phyloP scores from a whole-genome alignment of 2,888 invertebrate species.

The Tipula unca region DNA sequence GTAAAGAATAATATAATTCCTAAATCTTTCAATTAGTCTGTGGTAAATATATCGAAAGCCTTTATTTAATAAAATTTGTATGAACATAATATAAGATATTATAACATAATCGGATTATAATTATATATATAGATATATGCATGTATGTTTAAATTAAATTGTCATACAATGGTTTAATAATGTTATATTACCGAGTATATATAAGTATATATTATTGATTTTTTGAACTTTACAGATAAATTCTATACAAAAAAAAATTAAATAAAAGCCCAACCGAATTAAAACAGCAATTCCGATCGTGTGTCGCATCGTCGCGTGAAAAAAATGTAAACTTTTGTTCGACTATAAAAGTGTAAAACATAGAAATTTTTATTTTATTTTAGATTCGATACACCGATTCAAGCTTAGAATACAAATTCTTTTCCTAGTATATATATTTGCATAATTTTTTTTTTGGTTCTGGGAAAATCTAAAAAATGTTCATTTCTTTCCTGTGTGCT shows the following conservation, averaged over 20 bases:
- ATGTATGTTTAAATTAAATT: neutral
- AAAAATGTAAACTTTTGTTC: neutral
- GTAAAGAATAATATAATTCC: neutral
- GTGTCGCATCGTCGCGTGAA: neutral
- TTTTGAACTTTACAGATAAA: too few relatives aligned
- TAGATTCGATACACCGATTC: neutral
- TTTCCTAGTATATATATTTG: neutral
- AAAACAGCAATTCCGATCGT: neutral
- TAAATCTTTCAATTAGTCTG: neutral
- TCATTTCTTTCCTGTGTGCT: neutral
- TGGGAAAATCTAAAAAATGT: neutral
- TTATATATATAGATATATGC: too few relatives aligned
- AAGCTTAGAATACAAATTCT: neutral
- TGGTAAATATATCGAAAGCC: neutral
- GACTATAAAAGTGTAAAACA: neutral
- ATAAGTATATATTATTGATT: neutral
- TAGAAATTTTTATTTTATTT: neutral
- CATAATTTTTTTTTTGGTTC: neutral
- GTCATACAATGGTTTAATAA: neutral
- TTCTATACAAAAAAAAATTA: too few relatives aligned
- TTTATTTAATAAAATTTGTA: neutral
- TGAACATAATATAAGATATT: neutral
- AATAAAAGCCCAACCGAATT: neutral
- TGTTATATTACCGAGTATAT: neutral
- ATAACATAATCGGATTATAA: neutral